Base-by-base conservation (phyloP, 1,140 invertebrate genomes). In the Drosophila nigromelanica region DNA sequence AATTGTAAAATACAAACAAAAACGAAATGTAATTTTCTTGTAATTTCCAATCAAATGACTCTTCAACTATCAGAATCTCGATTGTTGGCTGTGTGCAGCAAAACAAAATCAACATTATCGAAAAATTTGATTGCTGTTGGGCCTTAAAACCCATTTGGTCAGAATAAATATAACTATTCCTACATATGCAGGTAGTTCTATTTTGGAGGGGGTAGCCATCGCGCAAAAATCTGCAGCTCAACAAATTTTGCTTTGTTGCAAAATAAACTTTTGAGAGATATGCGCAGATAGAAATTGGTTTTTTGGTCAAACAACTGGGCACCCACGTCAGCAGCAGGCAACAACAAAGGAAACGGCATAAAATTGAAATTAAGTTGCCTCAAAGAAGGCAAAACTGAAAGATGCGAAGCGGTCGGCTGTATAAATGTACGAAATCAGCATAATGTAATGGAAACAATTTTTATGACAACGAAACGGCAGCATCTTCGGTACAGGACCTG, bases 391-490 rank as follows among this genome's bases (percentile, higher is more conserved):
- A 64, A 76, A 76, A 73, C 67, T 61, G 76, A 75, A 55, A 76
- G 79, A 73, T 73, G 73, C 51, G 61, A 66, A 71, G 75, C 79
- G 63, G 61, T 73, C 73, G 69, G 70, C 85, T 80, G 77, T 80
- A 89, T 89, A 89, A 89, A 89, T 89, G 83, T 76, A 80, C 83
- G 39, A 89, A 89, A 89, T 89, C 83, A 89, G 83, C 83, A 89
- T 89, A 89, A 89, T 89, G 85, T 89, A 89, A 89, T 89, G 83
- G 83, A 89, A 89, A 89, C 83, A 89, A 89, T 87, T 89, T 87
- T 83, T 87, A 83, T 83, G 83, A 89, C 79, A 80, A 87, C 73
- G 30, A 63, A 43, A 55, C 14, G 39, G 30, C 18, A 71, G 47
- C 43, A 30, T 56, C 54, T 59, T 66, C 18, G 7, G 15, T 10